phyloP scores from a whole-genome alignment of 2,888 invertebrate species.

The Drosophila planitibia region DNA sequence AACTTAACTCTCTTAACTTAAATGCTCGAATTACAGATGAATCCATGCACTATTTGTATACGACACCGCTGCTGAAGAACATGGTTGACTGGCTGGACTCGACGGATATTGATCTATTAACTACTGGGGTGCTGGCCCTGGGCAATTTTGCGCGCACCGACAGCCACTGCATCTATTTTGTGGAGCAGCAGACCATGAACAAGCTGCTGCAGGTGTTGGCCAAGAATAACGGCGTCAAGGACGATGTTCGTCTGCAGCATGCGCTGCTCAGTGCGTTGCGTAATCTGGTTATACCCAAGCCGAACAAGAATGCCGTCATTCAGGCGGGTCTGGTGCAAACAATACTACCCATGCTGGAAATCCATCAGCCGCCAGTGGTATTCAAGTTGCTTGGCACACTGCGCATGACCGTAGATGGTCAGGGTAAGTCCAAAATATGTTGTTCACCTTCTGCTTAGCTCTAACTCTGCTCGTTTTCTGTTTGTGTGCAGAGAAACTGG shows the following conservation, averaged over 20 bases:
- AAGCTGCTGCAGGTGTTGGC: slow-evolving; percentile 88
- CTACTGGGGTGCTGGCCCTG: slow-evolving; percentile 93
- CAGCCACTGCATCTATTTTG: slow-evolving; percentile 93
- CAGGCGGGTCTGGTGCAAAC: slow-evolving; percentile 90
- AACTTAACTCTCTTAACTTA: not conserved
- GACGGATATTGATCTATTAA: slow-evolving; percentile 90
- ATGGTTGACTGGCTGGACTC: slow-evolving; percentile 92
- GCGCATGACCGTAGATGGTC: slow-evolving; percentile 94
- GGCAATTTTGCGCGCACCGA: slow-evolving; percentile 96
- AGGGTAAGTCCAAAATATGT: slow-evolving; percentile 86
- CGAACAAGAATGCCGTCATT: slow-evolving; percentile 91
- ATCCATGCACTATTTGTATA: slow-evolving; percentile 94
- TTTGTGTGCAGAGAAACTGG: slow-evolving; percentile 88
- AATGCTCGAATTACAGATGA: slow-evolving; percentile 88
- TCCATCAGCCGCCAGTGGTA: slow-evolving; percentile 91
- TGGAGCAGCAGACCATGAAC: slow-evolving; percentile 91
- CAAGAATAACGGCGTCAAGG: slow-evolving; percentile 87
- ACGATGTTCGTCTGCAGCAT: slow-evolving; percentile 87
- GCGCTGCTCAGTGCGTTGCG: slow-evolving; percentile 89
- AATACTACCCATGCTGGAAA: slow-evolving; percentile 89
- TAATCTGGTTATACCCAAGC: slow-evolving; percentile 90
- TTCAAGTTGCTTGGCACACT: slow-evolving; percentile 94
- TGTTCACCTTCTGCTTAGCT: not conserved
- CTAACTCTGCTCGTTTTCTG: not conserved
- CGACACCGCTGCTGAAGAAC: slow-evolving; percentile 89